Evolutionary conservation across 2,797 vertebrate species (phyloP).

Genomic region (Spea hammondii): DNA sequence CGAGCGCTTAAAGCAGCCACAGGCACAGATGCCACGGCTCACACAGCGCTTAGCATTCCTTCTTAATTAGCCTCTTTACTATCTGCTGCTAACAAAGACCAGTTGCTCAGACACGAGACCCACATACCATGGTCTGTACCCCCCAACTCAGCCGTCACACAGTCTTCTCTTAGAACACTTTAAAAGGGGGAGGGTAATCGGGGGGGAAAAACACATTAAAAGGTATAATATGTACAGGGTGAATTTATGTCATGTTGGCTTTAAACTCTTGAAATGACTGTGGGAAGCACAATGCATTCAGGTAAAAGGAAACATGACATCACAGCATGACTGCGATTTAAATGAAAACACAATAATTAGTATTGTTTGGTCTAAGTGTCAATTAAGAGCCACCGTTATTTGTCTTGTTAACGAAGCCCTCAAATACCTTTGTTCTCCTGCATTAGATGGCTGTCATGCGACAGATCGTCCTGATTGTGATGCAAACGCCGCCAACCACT

Average conservation of each 20-base stretch:
- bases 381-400: no score
- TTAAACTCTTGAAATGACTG: neutral
- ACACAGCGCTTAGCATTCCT: slow-evolving; percentile 56
- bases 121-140: slow-evolving; percentile 37
- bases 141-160: neutral
- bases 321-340: no score
- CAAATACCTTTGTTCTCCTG: no score
- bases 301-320: no score
- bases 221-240: neutral
- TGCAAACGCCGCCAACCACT: no score
- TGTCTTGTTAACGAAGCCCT: no score
- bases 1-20: slow-evolving; percentile 5
- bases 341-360: no score
- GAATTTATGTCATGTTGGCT: neutral
- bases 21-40: neutral
- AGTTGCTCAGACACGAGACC: slow-evolving; percentile 56
- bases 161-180: slow-evolving; percentile 27
- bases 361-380: no score
- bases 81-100: slow-evolving; percentile 67
- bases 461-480: no score
- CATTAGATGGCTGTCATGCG: no score
- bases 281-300: neutral
- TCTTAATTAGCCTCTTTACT: slow-evolving; percentile 67
- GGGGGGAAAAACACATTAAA: slow-evolving; percentile 43
- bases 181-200: slow-evolving; percentile 27